Evolutionary conservation across 2,888 invertebrate genomes (phyloP), one percentile per base, ranked within the genome.

Genomic region (Melikaiella ostensackeni): DNA sequence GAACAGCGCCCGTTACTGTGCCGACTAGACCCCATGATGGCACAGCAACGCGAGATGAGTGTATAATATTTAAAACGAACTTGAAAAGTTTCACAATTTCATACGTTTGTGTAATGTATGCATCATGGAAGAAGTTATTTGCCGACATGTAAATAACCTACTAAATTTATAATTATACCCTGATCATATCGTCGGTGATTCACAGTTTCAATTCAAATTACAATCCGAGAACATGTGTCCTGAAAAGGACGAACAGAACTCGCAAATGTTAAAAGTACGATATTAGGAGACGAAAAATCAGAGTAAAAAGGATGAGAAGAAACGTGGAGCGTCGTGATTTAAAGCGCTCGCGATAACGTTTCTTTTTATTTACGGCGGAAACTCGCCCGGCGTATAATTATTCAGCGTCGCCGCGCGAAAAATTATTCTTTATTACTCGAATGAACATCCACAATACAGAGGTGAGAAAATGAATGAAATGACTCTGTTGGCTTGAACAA

Each of bases 391-490:
- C 62, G 75, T 75, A 38, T 76, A 84, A 84, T 82, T 82, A 78
- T 79, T 76, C 78, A 74, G 62, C 77, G 50, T 70, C 70, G n/a
- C 50, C 30, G 70, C 74, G 76, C 73, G 77, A 82, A 83, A 83
- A 84, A 84, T 83, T 83, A 79, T 82, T 77, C 78, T 79, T 82
- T 77, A 80, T 85, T 83, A 83, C 59, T 66, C 70, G 74, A 80
- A 75, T 75, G 75, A 59, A 79, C 79, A 77, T 73, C 74, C 70
- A 70, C 50, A 50, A 70, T 70, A 70, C 21, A n/a, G 70, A 70
- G 50, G 70, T 70, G 70, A 70, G 50, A 50, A 70, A 70, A 70
- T 27, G 70, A 70, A 70, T 70, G 50, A 33, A 70, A 33, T 46
- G 50, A 50, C 30, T 11, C 50, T 50, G n/a, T 33, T 70, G 30